A percentile compares a stretch with the other conserved stretches of the same genome.
These are phyloP conservation scores for Bimastos eiseni DNA, from an alignment of 2,888 invertebrate genomes.

Conservation along the genomic window DNA sequence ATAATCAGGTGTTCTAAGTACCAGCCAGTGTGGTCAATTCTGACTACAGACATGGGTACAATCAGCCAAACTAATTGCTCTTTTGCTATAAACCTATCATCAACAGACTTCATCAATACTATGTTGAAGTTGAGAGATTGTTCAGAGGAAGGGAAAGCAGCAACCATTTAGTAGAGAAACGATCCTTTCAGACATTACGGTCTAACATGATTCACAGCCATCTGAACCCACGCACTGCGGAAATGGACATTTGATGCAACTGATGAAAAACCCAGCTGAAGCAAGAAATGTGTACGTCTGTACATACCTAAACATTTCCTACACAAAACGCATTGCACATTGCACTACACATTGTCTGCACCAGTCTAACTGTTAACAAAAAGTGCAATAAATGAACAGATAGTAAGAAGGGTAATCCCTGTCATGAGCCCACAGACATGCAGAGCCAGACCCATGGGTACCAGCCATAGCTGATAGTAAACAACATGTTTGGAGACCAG, in stretches of 20 bases:
- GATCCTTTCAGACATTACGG: not conserved
- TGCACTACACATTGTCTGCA: no score
- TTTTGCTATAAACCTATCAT: not conserved
- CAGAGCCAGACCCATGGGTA: no score
- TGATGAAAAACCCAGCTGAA: not conserved
- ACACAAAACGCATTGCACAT: no score
- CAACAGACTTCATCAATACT: not conserved
- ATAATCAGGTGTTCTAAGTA: not conserved
- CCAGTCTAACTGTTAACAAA: no score
- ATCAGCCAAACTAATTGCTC: not conserved
- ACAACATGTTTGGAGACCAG: no score
- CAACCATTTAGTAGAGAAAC: not conserved
- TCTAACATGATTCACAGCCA: not conserved
- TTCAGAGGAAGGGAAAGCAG: not conserved
- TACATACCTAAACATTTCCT: no score
- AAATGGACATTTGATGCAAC: not conserved
- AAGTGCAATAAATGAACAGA: no score
- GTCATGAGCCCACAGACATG: no score
- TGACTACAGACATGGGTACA: not conserved
- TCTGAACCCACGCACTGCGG: not conserved
- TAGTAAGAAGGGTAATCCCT: no score
- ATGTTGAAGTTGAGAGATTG: not conserved
- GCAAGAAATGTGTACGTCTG: no score
- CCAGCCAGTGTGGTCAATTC: not conserved
- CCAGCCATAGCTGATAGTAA: no score